Base-by-base conservation (phyloP, 2,113 vertebrate genomes). In the Deroptyus accipitrinus region DNA sequence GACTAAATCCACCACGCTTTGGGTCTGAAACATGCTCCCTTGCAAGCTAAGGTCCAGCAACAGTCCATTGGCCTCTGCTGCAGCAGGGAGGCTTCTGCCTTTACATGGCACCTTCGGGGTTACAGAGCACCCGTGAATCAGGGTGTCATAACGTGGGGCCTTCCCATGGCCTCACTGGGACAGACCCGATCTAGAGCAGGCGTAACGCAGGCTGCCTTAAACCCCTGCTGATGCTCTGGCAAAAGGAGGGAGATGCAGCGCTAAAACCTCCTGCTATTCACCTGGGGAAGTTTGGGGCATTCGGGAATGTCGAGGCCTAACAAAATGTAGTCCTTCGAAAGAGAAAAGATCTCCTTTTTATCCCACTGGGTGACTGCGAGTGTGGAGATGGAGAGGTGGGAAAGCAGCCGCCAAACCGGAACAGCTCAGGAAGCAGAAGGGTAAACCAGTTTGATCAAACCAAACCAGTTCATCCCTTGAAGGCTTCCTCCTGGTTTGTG, bases 311-410 rank as follows among this genome's bases (percentile, higher is more conserved):
- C 10, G 19, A 44, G 28, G 19, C 64, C 67, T 20, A 52, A 66
- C 7, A 23, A 70, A 72, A 14, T 1, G 4, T 1, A 37, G 1
- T 14, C 37, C 39, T 25, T 27, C 33, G 3, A 25, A 70, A 44
- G 46, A 54, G 51, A 44, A 30, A 30, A 62, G 12, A 37, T 42
- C 15, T 22, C 57, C 33, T 86, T 75, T 59, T 33, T 18, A 20
- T 63, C 27, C 52, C 66, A 41, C 0, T 1, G 46, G 30, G 39
- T 10, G 44, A 39, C 14, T 10, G 61, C 37, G 31, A 0, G 1
- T 2, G 2, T 3, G 22, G 48, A n/a, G 68, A 7, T 0, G 3
- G 57, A 31, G 31, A 48, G 19, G 13, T 9, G 11, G 67, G n/a
- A 28, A 88, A 68, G 31, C 15, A 75, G 70, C 46, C 70, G 61